phyloP scores from a whole-genome alignment of 2,113 vertebrate genomes.

The Dermatemys mawii region DNA sequence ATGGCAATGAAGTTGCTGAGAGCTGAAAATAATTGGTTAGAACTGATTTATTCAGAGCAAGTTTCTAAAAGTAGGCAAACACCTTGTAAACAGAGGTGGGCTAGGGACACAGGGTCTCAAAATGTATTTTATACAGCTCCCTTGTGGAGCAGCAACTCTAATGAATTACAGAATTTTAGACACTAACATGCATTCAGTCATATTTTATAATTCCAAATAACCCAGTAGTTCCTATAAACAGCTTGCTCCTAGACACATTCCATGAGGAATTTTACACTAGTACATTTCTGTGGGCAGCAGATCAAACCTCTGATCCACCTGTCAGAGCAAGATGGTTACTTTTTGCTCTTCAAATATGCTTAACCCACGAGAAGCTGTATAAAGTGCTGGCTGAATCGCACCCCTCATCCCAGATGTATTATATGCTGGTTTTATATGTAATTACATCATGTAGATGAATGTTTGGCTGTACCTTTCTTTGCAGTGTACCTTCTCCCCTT shows the following conservation, averaged over 20 bases:
- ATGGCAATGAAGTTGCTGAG: background rate
- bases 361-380: background rate
- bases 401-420: too few species aligned
- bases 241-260: too few species aligned
- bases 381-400: too few species aligned
- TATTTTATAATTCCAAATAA: background rate
- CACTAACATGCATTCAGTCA: too few species aligned
- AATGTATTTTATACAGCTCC: too few species aligned
- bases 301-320: rapidly evolving
- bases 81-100: background rate
- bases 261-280: background rate
- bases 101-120: too few species aligned
- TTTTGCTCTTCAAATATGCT: background rate
- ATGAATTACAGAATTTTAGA: background rate
- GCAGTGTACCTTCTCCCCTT: background rate
- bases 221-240: too few species aligned
- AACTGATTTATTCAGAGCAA: background rate
- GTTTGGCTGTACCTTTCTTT: background rate
- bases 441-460: background rate
- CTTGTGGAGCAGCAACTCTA: background rate
- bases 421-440: background rate
- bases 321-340: background rate
- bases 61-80: background rate
- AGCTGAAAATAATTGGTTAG: background rate
- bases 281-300: background rate